Evolutionary conservation across 2,113 vertebrate genomes (phyloP).

Genomic region (Varanus salvator): DNA sequence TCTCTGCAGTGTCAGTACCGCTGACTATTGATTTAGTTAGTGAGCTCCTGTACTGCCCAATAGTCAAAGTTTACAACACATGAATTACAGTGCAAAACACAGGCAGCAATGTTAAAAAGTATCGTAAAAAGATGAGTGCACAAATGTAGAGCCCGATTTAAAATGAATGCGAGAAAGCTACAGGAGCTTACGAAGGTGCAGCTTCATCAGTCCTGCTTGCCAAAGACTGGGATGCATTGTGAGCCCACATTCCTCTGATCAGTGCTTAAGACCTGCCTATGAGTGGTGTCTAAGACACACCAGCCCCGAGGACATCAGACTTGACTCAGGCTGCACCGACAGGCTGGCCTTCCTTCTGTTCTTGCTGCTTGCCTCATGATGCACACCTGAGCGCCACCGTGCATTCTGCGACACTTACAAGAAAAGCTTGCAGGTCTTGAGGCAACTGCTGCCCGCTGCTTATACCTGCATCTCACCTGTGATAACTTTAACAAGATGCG

Average conservation of each 20-base stretch:
- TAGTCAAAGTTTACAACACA: too few species aligned
- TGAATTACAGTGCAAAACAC: too few species aligned
- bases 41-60: too few species aligned
- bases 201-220: background rate
- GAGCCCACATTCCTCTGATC: background rate
- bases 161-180: too few species aligned
- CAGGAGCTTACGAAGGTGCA: background rate
- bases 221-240: background rate
- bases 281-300: slow-evolving; percentile 32
- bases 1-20: background rate
- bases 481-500: slow-evolving; percentile 68
- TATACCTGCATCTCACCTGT: slow-evolving; percentile 63
- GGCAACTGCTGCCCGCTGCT: slow-evolving; percentile 65
- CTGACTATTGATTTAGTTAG: background rate
- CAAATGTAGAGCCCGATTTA: too few species aligned
- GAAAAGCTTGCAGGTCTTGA: slow-evolving; percentile 46
- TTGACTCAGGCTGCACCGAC: slow-evolving; percentile 59
- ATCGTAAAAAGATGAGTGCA: too few species aligned
- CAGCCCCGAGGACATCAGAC: slow-evolving; percentile 49
- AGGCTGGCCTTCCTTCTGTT: slow-evolving; percentile 64
- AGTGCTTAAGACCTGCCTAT: background rate
- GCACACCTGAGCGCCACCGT: slow-evolving; percentile 60
- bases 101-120: too few species aligned
- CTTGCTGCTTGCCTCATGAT: slow-evolving; percentile 69
- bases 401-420: slow-evolving; percentile 70